Base-by-base conservation (phyloP, 2,888 invertebrate species). In the Amblyteles armatorius region DNA sequence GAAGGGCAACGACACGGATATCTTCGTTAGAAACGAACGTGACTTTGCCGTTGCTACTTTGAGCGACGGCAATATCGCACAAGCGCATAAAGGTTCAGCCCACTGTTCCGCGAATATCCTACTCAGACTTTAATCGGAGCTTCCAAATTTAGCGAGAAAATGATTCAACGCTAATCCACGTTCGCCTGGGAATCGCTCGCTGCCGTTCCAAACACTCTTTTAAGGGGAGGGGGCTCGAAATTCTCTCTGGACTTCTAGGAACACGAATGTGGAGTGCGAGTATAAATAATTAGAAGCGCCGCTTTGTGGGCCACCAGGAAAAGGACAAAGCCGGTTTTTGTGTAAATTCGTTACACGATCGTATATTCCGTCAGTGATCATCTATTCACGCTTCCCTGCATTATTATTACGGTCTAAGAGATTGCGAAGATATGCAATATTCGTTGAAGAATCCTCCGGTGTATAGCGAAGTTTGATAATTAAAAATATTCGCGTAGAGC, bases 21-120 rank as follows among this genome's bases (percentile, higher is more conserved):
- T 44, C 50, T 89, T 90, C 88, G 88, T 90, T 90, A 90, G 85
- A 89, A 86, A 88, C 86, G 89, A 89, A 90, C 90, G 90, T 90
- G 90, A 90, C 90, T 90, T 87, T 86, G 86, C 85, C 73, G 36
- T 65, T 68, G 44, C 40, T 76, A 72, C 68, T 78, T 77, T 68
- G 60, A 81, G 60, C 77, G 72, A 78, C 67, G 77, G 26, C 60
- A 57, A 68, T 57, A 77, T 72, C 33, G 52, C 72, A 63, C 16
- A 40, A 50, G 63, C 63, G 40, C 63, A 52, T 48, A 71, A 79
- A 79, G 60, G 33, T 65, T 55, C 33, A 60, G 36, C 67, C 7
- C 16, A 48, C 13, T 16, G 50, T 78, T 68, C 16, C 19, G 5
- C 68, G 44, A 40, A 44, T 78, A 81, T 76, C 16, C 55, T 3